Evolutionary conservation across 2,113 vertebrate species (phyloP).

Genomic region (Nyctereutes procyonoides): DNA sequence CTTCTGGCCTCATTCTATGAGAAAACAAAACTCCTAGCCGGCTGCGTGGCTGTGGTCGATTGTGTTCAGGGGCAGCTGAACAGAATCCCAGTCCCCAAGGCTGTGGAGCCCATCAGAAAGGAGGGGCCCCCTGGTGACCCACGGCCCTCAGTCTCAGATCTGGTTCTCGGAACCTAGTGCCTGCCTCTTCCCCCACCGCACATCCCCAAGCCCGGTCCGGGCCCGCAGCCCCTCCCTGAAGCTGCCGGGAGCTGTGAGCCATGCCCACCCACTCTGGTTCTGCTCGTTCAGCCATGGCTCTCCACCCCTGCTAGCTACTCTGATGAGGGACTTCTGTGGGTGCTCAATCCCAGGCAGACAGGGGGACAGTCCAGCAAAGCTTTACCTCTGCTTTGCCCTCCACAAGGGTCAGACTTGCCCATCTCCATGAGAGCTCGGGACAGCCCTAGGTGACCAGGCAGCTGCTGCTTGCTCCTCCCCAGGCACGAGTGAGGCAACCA

Average conservation of each 20-base stretch:
- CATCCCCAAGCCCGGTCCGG: background rate
- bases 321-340: accelerated
- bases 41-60: background rate
- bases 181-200: too few species aligned
- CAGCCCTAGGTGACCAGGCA: background rate
- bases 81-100: background rate
- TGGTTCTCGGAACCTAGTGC: background rate
- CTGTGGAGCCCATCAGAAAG: background rate
- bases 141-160: background rate
- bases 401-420: accelerated
- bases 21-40: background rate
- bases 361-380: background rate
- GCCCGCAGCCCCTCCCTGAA: accelerated
- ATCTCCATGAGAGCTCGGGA: background rate
- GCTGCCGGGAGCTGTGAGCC: background rate
- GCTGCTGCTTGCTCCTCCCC: background rate
- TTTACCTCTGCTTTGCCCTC: background rate
- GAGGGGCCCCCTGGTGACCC: background rate
- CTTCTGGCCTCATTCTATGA: background rate
- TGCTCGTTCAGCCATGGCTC: background rate
- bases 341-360: background rate
- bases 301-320: background rate
- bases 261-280: background rate
- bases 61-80: background rate
- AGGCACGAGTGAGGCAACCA: background rate